phyloP scores from a whole-genome alignment of 2,113 vertebrate species.

The Hoplias malabaricus region DNA sequence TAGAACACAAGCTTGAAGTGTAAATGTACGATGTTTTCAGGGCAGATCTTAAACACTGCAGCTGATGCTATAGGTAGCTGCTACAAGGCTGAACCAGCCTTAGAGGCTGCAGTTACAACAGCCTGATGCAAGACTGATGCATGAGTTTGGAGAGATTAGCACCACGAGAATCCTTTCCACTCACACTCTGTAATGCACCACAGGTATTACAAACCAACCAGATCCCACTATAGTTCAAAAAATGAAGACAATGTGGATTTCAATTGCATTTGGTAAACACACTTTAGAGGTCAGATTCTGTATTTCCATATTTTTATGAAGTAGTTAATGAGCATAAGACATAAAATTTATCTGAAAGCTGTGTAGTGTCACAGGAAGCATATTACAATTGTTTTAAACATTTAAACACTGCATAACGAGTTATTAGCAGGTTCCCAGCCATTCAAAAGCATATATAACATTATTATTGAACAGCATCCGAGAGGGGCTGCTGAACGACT shows the following conservation, averaged over 20 bases:
- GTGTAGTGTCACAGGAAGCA: no score
- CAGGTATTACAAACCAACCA: neutral
- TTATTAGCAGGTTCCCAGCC: neutral
- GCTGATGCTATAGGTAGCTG: neutral
- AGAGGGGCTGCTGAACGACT: neutral
- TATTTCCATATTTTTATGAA: no score
- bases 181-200: neutral
- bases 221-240: no score
- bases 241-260: no score
- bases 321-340: no score
- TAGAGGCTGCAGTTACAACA: neutral
- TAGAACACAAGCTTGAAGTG: neutral
- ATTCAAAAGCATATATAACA: neutral
- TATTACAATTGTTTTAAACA: no score
- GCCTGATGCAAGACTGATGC: neutral
- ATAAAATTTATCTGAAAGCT: no score
- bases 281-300: no score
- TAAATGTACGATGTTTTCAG: neutral
- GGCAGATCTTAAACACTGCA: neutral
- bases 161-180: constrained; percentile 14
- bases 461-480: neutral
- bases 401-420: neutral
- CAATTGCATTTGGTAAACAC: no score
- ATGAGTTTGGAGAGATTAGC: constrained; percentile 8
- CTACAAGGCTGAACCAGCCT: neutral